Percentiles rank a stretch among this genome's conserved stretches.
Evolutionary conservation across 2,113 vertebrate species (phyloP).

Genomic region (Orientallactaga bullata): DNA sequence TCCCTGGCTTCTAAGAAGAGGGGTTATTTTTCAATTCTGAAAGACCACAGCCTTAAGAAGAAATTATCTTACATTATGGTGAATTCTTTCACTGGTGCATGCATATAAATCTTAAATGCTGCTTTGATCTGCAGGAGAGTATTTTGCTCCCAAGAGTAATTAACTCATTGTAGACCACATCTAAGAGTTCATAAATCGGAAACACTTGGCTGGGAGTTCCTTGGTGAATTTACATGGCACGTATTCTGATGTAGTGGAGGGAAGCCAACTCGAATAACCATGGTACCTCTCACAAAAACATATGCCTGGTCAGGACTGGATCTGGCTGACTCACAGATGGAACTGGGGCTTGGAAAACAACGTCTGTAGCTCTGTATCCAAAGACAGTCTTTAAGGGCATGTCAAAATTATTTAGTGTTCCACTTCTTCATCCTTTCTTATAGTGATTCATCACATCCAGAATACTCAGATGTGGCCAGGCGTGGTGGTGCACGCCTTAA

Average conservation of each 20-base stretch:
- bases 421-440: background rate
- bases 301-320: conserved; percentile 6
- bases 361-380: background rate
- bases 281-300: conserved; percentile 29
- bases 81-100: conserved; percentile 48
- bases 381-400: conserved; percentile 28
- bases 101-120: conserved; percentile 60
- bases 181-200: conserved; percentile 53
- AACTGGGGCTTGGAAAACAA: background rate
- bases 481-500: too few relatives aligned
- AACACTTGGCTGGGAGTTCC: conserved; percentile 25
- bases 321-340: background rate
- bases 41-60: conserved; percentile 42
- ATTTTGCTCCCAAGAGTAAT: conserved; percentile 67
- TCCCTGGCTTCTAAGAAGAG: background rate
- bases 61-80: conserved; percentile 71
- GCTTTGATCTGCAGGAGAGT: conserved; percentile 58
- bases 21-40: conserved; percentile 47
- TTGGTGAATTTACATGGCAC: conserved; percentile 47
- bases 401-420: conserved; percentile 23
- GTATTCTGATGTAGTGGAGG: background rate
- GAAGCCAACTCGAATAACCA: conserved; percentile 7
- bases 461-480: background rate
- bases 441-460: background rate
- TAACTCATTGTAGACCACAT: conserved; percentile 69